Base-by-base conservation (phyloP, 2,888 invertebrate species). In the Eupelmus urozonus region DNA sequence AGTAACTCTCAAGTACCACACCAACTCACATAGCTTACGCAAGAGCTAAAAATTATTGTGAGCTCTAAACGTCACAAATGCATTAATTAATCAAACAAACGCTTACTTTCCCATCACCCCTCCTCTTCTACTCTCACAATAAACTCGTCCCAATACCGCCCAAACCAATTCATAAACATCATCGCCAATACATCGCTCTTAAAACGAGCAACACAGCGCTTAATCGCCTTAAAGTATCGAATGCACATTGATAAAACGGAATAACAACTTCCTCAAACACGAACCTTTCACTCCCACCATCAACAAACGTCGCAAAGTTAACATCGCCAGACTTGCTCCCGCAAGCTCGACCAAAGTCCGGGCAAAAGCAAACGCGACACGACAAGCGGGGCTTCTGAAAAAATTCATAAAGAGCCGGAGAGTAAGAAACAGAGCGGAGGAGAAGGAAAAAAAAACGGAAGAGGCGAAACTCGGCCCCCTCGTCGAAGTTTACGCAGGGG, bases 321-420 rank as follows among this genome's bases (percentile, higher is more conserved):
- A 53, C 20, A 53, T 53, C 16, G 20, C 20, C 20, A 53, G 53
- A 4, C 13, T 45, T 13, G 45, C 45, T 45, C 16, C 2, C 9
- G 45, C 45, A 16, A 16, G 16, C 45, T n/a, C n/a, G n/a, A n/a
- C n/a, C n/a, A n/a, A n/a, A 45, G 2, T 45, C 2, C 45, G 45
- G 13, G 16, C 16, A 45, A 34, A 45, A 45, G 16, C 45, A 16
- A 13, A 45, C 13, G 16, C 9, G 45, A 45, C 29, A 29, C 34
- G n/a, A 59, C 27, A 11, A 62, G n/a, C 0, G 40, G 40, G 45
- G 63, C 16, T 49, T 49, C 27, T 3, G 53, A 66, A 66, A n/a
- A 66, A 66, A 66, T 66, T 66, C 66, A 34, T 53, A 53, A 66
- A 45, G 60, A 65, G 18, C 42, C 25, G 23, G 45, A 45, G n/a